Base-by-base conservation (phyloP, 1,140 invertebrate species). In the Zaprionus vittiger region DNA sequence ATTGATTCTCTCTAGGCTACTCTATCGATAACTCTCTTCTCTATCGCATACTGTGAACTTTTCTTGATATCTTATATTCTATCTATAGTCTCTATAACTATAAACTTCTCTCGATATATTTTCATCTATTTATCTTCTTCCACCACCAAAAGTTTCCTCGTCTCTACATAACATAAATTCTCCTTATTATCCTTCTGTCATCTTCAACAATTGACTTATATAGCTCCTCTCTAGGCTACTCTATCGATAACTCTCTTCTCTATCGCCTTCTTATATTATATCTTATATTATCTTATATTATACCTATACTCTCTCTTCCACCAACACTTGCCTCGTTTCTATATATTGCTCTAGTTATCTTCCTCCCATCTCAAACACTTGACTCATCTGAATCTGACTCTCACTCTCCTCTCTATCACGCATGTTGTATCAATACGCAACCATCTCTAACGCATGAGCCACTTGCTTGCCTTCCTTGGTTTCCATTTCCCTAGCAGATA, bases 401-500 rank as follows among this genome's bases (percentile, higher is more conserved):
- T 24, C 9, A 24, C 47, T 20, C 47, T 24, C 20, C 22, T 5
- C 47, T 9, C 41, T 47, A 47, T 20, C 6, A 47, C 20, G 20
- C 20, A 3, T 52, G 11, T 52, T 52, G 47, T 52, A 12, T 7
- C 20, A 37, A 59, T 20, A 38, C 31, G 17, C 47, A 12, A 9
- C 47, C 47, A 49, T 22, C 47, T 52, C 47, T 5, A 52, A 52
- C 6, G n/a, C n/a, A 47, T 52, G 24, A 52, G 47, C 47, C 47
- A 52, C 47, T 52, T 52, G 47, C 20, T n/a, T 22, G 47, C 47
- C 6, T 47, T 22, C 3, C 47, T 22, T 11, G 4, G 17, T 9
- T 24, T 52, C 12, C 47, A 4, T 47, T 47, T 47, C 61, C 20
- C 47, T 17, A 52, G 28, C 49, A 65, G 49, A 65, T 55, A 66